Base-by-base conservation (phyloP, 2,797 vertebrate genomes). In the Muraenolepis orangiensis region DNA sequence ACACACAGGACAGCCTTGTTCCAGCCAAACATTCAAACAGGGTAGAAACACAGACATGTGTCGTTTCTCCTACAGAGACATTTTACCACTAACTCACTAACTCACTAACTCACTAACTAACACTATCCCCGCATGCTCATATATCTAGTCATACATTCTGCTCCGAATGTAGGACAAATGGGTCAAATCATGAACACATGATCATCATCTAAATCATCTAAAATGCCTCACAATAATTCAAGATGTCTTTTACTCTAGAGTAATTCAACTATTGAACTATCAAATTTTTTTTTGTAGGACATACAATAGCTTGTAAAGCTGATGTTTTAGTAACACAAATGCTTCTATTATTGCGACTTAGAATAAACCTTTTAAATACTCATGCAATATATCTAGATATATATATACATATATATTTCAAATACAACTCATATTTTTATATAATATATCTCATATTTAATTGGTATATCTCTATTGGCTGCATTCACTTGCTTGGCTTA, bases 1-100 rank as follows among this genome's bases (percentile, higher is more conserved):
- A 80, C 78, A 84, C 80, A 84, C 78, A 72, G 76, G 80, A 76
- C 83, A 80, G 73, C 69, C 76, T 36, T 76, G 81, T 81, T 69
- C n/a, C n/a, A 82, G 23, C 74, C 70, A 76, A 88, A 72, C 68
- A 69, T 42, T 26, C 11, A 23, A 64, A 26, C 57, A 61, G n/a
- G n/a, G n/a, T n/a, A n/a, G n/a, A n/a, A n/a, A n/a, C 57, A 42
- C 13, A 64, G n/a, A 64, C n/a, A 26, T 26, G 51, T n/a, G 10
- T 64, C 6, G 40, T 46, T 46, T 2, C 23, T 26, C 23, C 23
- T 64, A n/a, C n/a, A n/a, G 57, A 26, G 23, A 64, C 57, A 26
- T 26, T 64, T 64, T 11, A 64, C n/a, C n/a, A n/a, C n/a, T n/a
- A n/a, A n/a, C n/a, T n/a, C n/a, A n/a, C n/a, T n/a, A n/a, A n/a